Base-by-base conservation (phyloP, 1,140 invertebrate genomes). In the Musca domestica region DNA sequence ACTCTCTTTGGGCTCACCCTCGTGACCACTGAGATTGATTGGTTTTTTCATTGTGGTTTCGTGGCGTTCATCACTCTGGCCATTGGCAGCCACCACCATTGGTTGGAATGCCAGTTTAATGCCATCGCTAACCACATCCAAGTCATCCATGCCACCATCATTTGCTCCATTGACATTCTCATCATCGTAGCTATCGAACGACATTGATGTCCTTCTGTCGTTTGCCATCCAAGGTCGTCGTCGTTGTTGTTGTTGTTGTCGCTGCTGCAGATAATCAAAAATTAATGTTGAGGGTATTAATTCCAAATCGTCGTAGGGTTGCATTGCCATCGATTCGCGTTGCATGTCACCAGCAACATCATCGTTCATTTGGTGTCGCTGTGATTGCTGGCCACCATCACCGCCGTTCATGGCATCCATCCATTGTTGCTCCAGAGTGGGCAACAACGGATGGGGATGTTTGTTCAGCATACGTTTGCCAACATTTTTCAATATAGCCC, bases 401-500 rank as follows among this genome's bases (percentile, higher is more conserved):
- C 27, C 27, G 27, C 34, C 34, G 12, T 5, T 41, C 34, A 30
- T 12, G 34, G 34, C 34, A 10, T 41, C 48, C 47, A 68, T 69
- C 58, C 65, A 70, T 66, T 69, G 68, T 20, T 68, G 70, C 27
- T 74, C 58, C 46, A 70, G 48, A 64, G 71, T 71, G 14, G 51
- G 70, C n/a, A 67, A 51, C 48, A 67, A 27, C 51, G 68, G 70
- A 54, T 71, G 22, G 6, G 72, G 19, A 49, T 30, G 47, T 12
- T 68, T 66, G 22, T 69, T 68, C n/a, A 71, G 66, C 64, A 84
- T 82, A 61, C 86, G 85, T 77, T 87, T 87, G 72, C 86, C 86
- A 63, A 87, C 85, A 69, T 86, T 86, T 72, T 87, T 85, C 70
- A 87, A 73, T 78, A 86, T 86, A 66, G 84, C 82, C 22, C 86